Conservation (phyloP, 2,797 vertebrate genomes). For the Sorex maritimensis region DNA sequence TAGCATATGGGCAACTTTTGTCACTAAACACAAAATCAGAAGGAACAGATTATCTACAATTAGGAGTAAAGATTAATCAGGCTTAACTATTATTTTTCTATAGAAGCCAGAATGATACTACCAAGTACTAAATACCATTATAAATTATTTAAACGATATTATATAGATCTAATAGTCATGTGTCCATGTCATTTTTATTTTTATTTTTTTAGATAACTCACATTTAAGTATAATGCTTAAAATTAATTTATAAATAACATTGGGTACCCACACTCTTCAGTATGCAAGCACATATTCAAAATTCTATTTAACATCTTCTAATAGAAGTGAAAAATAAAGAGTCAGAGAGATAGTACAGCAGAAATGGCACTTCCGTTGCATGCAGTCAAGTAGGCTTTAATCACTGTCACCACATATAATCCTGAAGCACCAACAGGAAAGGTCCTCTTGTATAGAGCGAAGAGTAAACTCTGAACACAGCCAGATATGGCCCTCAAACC, state of each 20-base stretch:
- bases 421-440: too few relatives aligned
- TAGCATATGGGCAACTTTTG: constrained; percentile 77
- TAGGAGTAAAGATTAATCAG: constrained; percentile 70
- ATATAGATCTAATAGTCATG: not conserved
- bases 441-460: too few relatives aligned
- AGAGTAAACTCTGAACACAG: too few relatives aligned
- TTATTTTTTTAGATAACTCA: not conserved
- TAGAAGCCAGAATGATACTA: constrained; percentile 46
- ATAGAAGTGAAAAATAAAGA: not conserved
- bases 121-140: constrained; percentile 45
- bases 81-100: constrained; percentile 53
- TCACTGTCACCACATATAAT: too few relatives aligned
- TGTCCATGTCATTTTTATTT: not conserved
- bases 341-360: too few relatives aligned
- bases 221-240: constrained; percentile 10
- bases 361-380: too few relatives aligned
- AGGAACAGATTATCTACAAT: constrained; percentile 71
- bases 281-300: not conserved
- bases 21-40: constrained; percentile 77
- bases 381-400: too few relatives aligned
- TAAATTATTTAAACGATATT: not conserved
- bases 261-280: not conserved
- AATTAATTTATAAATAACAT: not conserved
- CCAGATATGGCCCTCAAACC: not conserved
- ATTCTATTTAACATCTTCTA: not conserved